These are phyloP conservation scores for Myotis myotis DNA, from an alignment of 2,797 vertebrate genomes.

Conservation along the genomic window DNA sequence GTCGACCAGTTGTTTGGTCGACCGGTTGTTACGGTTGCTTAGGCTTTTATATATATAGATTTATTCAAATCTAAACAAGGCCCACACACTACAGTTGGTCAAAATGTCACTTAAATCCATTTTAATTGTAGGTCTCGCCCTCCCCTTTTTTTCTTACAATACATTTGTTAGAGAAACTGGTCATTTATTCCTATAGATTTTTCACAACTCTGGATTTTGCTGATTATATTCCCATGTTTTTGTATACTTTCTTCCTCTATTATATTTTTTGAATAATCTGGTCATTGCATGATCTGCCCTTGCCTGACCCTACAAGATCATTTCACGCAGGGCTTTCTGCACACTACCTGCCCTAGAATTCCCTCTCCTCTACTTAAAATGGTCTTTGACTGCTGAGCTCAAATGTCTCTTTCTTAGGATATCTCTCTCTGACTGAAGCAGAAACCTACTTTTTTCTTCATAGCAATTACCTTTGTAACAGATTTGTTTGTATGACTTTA, in stretches of 20 bases:
- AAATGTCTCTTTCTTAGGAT: neutral
- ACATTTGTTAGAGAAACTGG: neutral
- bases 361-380: neutral
- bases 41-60: neutral
- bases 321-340: neutral
- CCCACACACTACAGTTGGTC: neutral
- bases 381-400: neutral
- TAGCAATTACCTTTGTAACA: neutral
- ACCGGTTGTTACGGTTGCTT: rapidly evolving
- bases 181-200: neutral
- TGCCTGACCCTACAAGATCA: neutral
- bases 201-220: neutral
- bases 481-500: neutral
- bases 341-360: neutral
- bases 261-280: neutral
- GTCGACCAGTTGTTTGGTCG: too few relatives aligned
- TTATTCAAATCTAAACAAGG: slow-evolving; percentile 15
- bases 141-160: neutral
- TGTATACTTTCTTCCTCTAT: neutral
- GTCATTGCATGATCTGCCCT: neutral
- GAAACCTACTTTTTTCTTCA: neutral
- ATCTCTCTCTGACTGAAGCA: neutral
- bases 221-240: neutral
- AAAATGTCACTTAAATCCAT: neutral
- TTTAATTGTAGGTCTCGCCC: neutral